Conservation (phyloP, 2,888 invertebrate species). For the Lathronympha strigana region DNA sequence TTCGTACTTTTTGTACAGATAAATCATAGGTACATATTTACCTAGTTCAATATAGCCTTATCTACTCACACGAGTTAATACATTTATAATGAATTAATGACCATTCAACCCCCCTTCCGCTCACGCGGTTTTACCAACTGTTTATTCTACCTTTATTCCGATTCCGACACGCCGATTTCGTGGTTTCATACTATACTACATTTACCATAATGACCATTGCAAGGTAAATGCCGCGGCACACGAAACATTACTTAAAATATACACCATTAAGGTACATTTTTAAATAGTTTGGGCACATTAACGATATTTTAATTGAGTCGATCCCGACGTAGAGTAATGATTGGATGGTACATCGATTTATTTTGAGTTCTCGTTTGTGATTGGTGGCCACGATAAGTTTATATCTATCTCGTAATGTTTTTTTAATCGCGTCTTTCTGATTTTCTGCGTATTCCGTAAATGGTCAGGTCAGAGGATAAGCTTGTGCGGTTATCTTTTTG, state of each 20-base stretch:
- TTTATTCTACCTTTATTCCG: conserved; percentile 82
- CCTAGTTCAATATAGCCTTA: not conserved
- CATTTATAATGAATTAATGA: conserved; percentile 74
- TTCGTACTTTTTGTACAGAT: not conserved
- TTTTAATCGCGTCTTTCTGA: conserved; percentile 73
- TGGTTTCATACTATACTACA: conserved; percentile 80
- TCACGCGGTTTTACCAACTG: conserved; percentile 70
- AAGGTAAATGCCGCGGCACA: conserved; percentile 60
- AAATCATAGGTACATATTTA: conserved; percentile 2
- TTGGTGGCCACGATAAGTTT: conserved; percentile 82
- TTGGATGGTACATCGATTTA: conserved; percentile 84
- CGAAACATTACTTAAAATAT: conserved; percentile 59
- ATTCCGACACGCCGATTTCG: conserved; percentile 82
- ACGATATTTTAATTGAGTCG: conserved; percentile 85
- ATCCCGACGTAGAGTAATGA: conserved; percentile 83
- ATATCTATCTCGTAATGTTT: conserved; percentile 79
- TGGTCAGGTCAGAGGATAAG: conserved; percentile 37
- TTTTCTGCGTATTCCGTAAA: conserved; percentile 60
- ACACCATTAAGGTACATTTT: conserved; percentile 63
- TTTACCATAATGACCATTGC: conserved; percentile 82
- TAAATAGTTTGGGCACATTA: conserved; percentile 66
- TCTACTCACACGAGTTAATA: conserved; percentile 52
- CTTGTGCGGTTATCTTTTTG: conserved; percentile 7
- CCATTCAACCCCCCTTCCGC: conserved; percentile 61
- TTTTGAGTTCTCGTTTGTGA: conserved; percentile 82